A percentile compares a stretch with the other conserved stretches of the same genome.
These are phyloP conservation scores for Muschampia plurimacula DNA, from an alignment of 2,888 invertebrate species.

Conservation along the genomic window DNA sequence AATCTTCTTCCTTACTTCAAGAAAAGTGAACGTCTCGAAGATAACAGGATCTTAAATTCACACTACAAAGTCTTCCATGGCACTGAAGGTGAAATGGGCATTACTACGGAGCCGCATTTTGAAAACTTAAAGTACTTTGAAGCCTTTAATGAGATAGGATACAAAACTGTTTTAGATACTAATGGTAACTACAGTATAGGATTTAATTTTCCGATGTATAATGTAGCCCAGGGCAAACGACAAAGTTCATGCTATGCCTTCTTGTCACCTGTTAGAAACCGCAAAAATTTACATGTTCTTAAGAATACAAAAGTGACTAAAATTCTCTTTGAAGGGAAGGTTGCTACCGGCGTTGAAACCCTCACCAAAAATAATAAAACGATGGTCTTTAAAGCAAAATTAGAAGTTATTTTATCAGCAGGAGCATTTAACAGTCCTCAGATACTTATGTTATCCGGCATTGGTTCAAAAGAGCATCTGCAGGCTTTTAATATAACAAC, in stretches of 20 bases:
- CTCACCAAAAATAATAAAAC: slow-evolving; percentile 48
- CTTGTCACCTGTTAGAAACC: slow-evolving; percentile 49
- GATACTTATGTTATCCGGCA: slow-evolving; percentile 59
- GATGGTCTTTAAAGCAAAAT: slow-evolving; percentile 48
- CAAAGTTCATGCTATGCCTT: slow-evolving; percentile 73
- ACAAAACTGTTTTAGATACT: slow-evolving; percentile 55
- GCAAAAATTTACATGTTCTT: slow-evolving; percentile 56
- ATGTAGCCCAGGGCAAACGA: slow-evolving; percentile 59
- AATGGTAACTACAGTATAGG: slow-evolving; percentile 4
- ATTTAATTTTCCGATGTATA: slow-evolving; percentile 45
- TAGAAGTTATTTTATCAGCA: slow-evolving; percentile 57
- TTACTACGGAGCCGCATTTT: slow-evolving; percentile 41
- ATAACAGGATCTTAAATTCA: slow-evolving; percentile 37
- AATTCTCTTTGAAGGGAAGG: slow-evolving; percentile 51
- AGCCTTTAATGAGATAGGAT: slow-evolving; percentile 67
- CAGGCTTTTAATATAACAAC: slow-evolving; percentile 52
- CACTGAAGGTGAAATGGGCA: slow-evolving; percentile 64
- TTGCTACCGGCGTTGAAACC: slow-evolving; percentile 53
- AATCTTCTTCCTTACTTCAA: slow-evolving; percentile 49
- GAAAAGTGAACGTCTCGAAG: slow-evolving; percentile 47
- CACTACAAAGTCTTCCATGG: slow-evolving; percentile 50
- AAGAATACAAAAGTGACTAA: slow-evolving; percentile 52
- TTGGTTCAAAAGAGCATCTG: slow-evolving; percentile 57
- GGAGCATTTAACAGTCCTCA: slow-evolving; percentile 57
- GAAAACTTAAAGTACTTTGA: slow-evolving; percentile 41